Conservation (phyloP, 1,140 invertebrate species). For the Macrocentrus cingulum region DNA sequence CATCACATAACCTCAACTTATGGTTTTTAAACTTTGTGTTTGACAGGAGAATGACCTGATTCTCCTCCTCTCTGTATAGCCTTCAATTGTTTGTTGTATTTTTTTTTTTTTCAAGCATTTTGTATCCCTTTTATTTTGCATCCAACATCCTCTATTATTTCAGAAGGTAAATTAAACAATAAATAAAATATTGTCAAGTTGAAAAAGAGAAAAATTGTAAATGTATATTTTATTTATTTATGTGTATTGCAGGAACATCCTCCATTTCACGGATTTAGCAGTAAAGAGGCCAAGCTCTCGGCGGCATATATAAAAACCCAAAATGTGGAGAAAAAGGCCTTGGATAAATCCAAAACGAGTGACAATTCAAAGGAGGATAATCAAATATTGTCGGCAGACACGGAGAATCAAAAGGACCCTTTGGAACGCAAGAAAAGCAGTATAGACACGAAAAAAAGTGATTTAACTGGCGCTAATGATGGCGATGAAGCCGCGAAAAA, state of each 20-base stretch:
- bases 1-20: slow-evolving; percentile 7
- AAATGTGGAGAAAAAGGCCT: slow-evolving; percentile 34
- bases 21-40: background rate
- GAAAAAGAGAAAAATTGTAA: too few relatives aligned
- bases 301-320: slow-evolving; percentile 45
- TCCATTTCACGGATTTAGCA: slow-evolving; percentile 57
- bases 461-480: slow-evolving; percentile 4
- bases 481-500: slow-evolving; percentile 31
- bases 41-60: slow-evolving; percentile 11
- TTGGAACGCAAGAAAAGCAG: slow-evolving; percentile 30
- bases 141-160: too few relatives aligned
- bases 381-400: background rate
- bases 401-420: slow-evolving; percentile 25
- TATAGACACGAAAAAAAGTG: slow-evolving; percentile 1
- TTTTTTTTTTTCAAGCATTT: background rate
- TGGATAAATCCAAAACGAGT: slow-evolving; percentile 17
- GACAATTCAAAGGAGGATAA: background rate
- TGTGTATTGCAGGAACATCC: slow-evolving; percentile 46
- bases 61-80: background rate
- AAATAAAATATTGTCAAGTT: too few relatives aligned
- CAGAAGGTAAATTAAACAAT: too few relatives aligned
- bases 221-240: background rate
- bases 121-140: background rate
- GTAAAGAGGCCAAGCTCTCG: slow-evolving; percentile 47
- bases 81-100: background rate